Evolutionary conservation across 2,797 vertebrate genomes (phyloP).

Genomic region (Crenuchus spilurus): DNA sequence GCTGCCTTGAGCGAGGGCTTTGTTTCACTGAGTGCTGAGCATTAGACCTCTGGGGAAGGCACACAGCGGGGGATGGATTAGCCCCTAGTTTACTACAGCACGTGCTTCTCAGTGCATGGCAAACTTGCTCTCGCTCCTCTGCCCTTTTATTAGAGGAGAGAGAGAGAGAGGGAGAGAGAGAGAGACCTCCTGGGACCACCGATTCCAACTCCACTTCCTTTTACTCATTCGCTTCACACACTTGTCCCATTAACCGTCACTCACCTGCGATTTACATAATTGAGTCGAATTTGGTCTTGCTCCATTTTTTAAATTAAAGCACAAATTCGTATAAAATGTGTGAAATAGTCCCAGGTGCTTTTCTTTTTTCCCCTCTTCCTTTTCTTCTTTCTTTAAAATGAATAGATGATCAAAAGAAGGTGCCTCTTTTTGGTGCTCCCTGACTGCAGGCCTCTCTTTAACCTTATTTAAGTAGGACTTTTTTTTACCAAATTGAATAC

Average conservation of each 20-base stretch:
- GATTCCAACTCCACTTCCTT: constrained; percentile 56
- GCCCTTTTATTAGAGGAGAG: constrained; percentile 63
- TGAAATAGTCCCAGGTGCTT: constrained; percentile 41
- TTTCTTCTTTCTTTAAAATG: background rate
- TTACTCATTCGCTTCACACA: constrained; percentile 56
- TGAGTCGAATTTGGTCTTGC: constrained; percentile 32
- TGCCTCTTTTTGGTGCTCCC: background rate
- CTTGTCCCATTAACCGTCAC: constrained; percentile 57
- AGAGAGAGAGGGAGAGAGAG: constrained; percentile 42
- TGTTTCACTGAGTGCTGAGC: constrained; percentile 78
- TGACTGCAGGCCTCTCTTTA: constrained; percentile 13
- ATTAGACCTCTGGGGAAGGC: constrained; percentile 81
- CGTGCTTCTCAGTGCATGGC: constrained; percentile 77
- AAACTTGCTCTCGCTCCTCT: constrained; percentile 74
- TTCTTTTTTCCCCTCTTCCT: background rate
- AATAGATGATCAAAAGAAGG: constrained; percentile 14
- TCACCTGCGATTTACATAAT: constrained; percentile 58
- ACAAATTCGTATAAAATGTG: constrained; percentile 49
- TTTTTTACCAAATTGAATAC: too few relatives aligned
- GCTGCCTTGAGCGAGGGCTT: constrained; percentile 77
- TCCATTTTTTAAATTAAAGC: constrained; percentile 50
- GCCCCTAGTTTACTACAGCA: constrained; percentile 71
- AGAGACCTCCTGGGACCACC: constrained; percentile 67
- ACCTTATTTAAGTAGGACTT: background rate
- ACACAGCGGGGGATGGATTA: constrained; percentile 79